These are phyloP conservation scores for Diphyllodes magnificus DNA, from an alignment of 2,113 vertebrate species.

Conservation along the genomic window DNA sequence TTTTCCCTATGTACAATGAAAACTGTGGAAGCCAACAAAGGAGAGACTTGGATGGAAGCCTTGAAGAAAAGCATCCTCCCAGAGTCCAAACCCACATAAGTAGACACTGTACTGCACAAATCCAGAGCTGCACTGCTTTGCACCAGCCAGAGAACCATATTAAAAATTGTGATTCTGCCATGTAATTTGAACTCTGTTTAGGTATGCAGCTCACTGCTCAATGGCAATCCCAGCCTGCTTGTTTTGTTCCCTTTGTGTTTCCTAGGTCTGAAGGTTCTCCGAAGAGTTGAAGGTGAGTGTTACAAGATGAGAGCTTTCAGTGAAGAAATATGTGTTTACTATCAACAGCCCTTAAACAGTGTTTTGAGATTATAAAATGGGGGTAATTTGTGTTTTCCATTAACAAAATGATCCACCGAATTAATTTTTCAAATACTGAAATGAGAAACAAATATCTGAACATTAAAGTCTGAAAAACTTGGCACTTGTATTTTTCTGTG, in stretches of 20 bases:
- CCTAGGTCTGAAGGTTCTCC: not conserved
- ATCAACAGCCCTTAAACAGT: not conserved
- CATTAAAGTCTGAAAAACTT: not conserved
- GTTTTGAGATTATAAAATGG: not conserved
- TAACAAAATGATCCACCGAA: not conserved
- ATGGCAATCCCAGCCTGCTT: not conserved
- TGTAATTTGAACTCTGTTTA: not conserved
- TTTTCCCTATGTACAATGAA: fast-evolving
- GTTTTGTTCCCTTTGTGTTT: not conserved
- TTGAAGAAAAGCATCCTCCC: not conserved
- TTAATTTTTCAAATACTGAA: not conserved
- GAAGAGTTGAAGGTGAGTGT: not conserved
- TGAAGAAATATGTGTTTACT: not conserved
- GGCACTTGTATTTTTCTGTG: not conserved
- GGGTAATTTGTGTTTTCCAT: not conserved
- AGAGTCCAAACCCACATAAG: fast-evolving
- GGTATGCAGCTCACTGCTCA: not conserved
- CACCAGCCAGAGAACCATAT: not conserved
- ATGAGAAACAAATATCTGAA: not conserved
- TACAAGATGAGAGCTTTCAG: not conserved
- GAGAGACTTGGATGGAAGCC: not conserved
- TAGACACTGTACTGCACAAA: not conserved
- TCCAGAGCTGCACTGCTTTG: not conserved
- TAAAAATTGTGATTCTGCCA: not conserved
- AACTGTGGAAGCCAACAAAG: not conserved